Evolutionary conservation across 1,140 invertebrate species (phyloP).

Genomic region (Drosophila aff.): DNA sequence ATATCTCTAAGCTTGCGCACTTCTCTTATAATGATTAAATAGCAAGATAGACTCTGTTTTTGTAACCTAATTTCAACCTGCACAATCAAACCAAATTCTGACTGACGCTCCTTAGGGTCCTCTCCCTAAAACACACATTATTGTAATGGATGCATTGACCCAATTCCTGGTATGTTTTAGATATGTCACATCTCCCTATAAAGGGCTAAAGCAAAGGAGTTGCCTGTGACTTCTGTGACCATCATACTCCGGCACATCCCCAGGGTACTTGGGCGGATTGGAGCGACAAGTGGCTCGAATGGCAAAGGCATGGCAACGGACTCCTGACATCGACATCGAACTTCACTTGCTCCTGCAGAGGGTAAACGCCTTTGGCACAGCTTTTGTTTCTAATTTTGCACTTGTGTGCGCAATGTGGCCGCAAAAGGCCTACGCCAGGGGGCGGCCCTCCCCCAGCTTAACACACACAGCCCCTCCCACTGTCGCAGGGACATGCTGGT

Average conservation of each 20-base stretch:
- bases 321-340: constrained; percentile 30
- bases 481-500: constrained; percentile 9
- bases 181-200: constrained; percentile 4
- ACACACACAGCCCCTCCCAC: neutral
- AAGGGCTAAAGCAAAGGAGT: neutral
- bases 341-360: constrained; percentile 33
- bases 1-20: neutral
- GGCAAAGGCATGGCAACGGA: constrained; percentile 25
- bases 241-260: constrained; percentile 4
- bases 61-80: neutral
- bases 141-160: constrained; percentile 16
- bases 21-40: neutral
- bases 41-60: neutral
- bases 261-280: constrained; percentile 2
- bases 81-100: no score
- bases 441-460: neutral
- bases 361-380: constrained; percentile 66
- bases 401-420: constrained; percentile 72
- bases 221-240: constrained; percentile 16
- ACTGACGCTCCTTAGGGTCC: neutral
- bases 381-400: constrained; percentile 83
- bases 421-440: constrained; percentile 61
- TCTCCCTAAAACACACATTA: constrained; percentile 1
- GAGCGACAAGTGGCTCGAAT: constrained; percentile 37
- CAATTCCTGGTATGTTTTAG: constrained; percentile 16